Base-by-base conservation (phyloP, 2,888 invertebrate genomes). In the Melanostoma mellinum region DNA sequence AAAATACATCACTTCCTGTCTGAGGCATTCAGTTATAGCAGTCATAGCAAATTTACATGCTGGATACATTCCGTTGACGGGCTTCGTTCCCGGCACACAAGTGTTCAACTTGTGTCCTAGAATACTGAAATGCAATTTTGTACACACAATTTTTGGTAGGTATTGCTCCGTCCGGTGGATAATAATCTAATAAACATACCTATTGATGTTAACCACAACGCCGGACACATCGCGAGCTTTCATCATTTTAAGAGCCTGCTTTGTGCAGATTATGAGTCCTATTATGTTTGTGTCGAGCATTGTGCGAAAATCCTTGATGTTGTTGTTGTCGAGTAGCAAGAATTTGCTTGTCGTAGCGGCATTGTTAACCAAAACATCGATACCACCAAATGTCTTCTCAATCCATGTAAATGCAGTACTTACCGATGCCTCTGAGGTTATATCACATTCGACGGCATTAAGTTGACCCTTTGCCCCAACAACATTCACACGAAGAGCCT, bases 261-360 rank as follows among this genome's bases (percentile, higher is more conserved):
- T 90, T 1, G 92, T 90, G 80, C 92, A 92, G 20, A 93, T 90
- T 36, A 92, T 91, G 9, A 92, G 87, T 0, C 91, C 93, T 52
- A 93, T 88, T 0, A 94, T 92, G 86, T 94, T 94, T 6, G 93
- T 90, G 10, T 93, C 91, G 76, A 93, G 65, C 86, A 92, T 87
- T 33, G 79, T 89, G 3, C 88, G 89, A 77, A 90, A 92, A 32
- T 90, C 89, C 61, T 89, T 90, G 2, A 91, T 89, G 71, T 87
- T 88, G 73, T 88, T 87, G 56, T 87, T 87, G 48, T 88, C 88
- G 53, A 87, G 63, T 3, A 87, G 77, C 6, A 88, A 67, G 56
- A 63, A 86, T 75, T 87, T 87, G 63, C 87, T 88, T 3, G 82
- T 82, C 10, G 86, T 78, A 35, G 87, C 87, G 6, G 88, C 87